Evolutionary conservation across 2,888 invertebrate genomes (phyloP).

Genomic region (Caenorhabditis parvicauda): DNA sequence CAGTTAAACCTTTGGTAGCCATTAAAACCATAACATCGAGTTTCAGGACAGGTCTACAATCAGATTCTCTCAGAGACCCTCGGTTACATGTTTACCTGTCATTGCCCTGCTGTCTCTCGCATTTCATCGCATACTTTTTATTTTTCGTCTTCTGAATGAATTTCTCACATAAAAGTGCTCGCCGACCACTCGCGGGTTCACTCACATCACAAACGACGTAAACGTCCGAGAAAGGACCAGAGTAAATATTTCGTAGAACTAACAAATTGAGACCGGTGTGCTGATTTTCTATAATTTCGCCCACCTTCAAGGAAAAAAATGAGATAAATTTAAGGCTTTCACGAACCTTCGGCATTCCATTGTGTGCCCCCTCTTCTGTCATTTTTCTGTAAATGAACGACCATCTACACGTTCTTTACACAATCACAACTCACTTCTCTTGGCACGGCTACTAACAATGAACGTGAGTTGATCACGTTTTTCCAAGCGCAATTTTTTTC

Average conservation of each 20-base stretch:
- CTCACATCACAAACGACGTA: conserved; percentile 37
- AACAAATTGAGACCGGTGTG: conserved; percentile 28
- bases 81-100: conserved; percentile 11
- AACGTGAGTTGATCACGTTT: too few relatives aligned
- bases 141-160: conserved; percentile 13
- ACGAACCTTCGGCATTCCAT: too few relatives aligned
- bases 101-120: conserved; percentile 43
- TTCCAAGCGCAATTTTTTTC: too few relatives aligned
- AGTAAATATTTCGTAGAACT: conserved; percentile 37
- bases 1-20: conserved; percentile 31
- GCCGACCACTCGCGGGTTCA: too few relatives aligned
- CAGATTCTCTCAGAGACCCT: not conserved
- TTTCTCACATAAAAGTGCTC: not conserved
- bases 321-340: too few relatives aligned
- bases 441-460: too few relatives aligned
- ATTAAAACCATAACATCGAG: conserved; percentile 50
- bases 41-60: conserved; percentile 43
- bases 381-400: too few relatives aligned
- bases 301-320: too few relatives aligned
- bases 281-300: conserved; percentile 29
- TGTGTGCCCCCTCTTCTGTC: too few relatives aligned
- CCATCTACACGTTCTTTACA: too few relatives aligned
- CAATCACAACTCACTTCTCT: too few relatives aligned
- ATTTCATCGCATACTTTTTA: conserved; percentile 51
- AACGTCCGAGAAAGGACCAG: conserved; percentile 54